Conservation (phyloP, 2,797 vertebrate genomes). For the Masticophis lateralis region DNA sequence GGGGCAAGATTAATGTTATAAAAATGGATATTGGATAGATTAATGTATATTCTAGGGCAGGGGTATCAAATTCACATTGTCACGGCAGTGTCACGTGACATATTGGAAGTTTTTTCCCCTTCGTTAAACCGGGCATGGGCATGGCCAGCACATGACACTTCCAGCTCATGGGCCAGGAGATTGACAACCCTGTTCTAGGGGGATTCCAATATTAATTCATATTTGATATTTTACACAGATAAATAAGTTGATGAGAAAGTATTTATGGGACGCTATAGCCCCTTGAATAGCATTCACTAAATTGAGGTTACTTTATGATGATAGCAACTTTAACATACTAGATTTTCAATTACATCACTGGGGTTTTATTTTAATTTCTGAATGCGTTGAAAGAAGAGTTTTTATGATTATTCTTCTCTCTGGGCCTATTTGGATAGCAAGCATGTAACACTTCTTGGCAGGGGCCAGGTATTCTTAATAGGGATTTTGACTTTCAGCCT, state of each 20-base stretch:
- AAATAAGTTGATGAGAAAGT: neutral
- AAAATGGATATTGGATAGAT: neutral
- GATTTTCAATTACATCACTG: neutral
- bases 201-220: neutral
- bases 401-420: neutral
- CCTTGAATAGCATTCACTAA: neutral
- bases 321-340: neutral
- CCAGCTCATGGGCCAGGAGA: no score
- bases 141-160: no score
- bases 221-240: neutral
- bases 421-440: neutral
- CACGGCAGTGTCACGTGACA: no score
- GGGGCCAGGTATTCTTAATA: neutral
- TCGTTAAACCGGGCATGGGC: no score
- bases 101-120: no score
- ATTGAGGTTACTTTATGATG: neutral
- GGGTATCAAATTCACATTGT: no score
- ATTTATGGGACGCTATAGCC: neutral
- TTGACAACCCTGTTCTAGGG: neutral
- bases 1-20: neutral
- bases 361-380: neutral
- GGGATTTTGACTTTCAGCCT: neutral
- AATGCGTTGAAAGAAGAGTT: neutral
- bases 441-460: neutral
- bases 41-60: neutral